Evolutionary conservation across 2,797 vertebrate species (phyloP).

Genomic region (Danio kyathit): DNA sequence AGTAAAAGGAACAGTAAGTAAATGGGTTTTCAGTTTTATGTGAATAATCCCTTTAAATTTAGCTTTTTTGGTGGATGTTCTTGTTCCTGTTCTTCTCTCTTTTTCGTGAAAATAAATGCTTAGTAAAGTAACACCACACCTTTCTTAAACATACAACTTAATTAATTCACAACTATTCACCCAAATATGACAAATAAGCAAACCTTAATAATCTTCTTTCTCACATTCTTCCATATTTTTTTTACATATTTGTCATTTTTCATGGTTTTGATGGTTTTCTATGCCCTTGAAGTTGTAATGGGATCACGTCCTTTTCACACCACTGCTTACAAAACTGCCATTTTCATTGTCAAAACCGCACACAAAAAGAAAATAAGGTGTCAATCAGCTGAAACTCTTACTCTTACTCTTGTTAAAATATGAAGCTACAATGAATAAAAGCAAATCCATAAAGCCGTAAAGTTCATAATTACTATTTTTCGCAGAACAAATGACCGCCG

Average conservation of each 20-base stretch:
- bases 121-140: not conserved
- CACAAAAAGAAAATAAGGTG: not conserved
- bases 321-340: not conserved
- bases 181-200: not conserved
- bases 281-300: slow-evolving; percentile 17
- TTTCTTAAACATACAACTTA: not conserved
- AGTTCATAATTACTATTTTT: slow-evolving; percentile 36
- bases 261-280: not conserved
- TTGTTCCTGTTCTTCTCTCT: too few species aligned
- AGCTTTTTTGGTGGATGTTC: not conserved
- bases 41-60: not conserved
- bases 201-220: not conserved
- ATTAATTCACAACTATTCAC: too few species aligned
- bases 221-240: not conserved
- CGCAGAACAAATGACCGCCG: slow-evolving; percentile 5
- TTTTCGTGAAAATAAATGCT: not conserved
- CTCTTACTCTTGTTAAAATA: slow-evolving; percentile 5
- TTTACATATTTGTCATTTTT: not conserved
- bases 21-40: not conserved
- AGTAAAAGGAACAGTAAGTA: too few species aligned
- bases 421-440: slow-evolving; percentile 21
- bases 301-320: not conserved
- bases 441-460: slow-evolving; percentile 9
- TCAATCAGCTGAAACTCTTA: slow-evolving; percentile 45
- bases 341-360: slow-evolving; percentile 1